phyloP scores from a whole-genome alignment of 2,113 vertebrate species.

The Eclectus roratus region DNA sequence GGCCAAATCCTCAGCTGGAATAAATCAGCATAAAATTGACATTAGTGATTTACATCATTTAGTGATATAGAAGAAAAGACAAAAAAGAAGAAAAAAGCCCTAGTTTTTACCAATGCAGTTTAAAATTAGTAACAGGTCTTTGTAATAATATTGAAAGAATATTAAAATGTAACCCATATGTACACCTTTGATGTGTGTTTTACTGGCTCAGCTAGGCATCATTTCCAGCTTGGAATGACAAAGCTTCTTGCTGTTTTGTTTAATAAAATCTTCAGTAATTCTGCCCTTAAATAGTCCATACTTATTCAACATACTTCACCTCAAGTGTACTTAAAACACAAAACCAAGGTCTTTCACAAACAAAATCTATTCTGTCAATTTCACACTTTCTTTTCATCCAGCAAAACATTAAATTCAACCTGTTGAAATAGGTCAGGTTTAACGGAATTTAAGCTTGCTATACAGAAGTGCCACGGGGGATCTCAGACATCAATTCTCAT shows the following conservation, averaged over 20 bases:
- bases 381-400: constrained; percentile 11
- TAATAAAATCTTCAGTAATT: constrained; percentile 54
- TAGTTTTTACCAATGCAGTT: constrained; percentile 43
- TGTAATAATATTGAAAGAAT: constrained; percentile 50
- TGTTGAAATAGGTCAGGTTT: constrained; percentile 36
- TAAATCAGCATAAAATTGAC: constrained; percentile 53
- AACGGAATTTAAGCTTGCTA: constrained; percentile 31
- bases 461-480: neutral
- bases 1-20: constrained; percentile 46
- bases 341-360: neutral
- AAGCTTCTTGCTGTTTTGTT: constrained; percentile 57
- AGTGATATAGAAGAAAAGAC: constrained; percentile 25
- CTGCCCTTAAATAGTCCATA: neutral
- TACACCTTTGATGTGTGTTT: constrained; percentile 69
- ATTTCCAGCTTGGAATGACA: constrained; percentile 62
- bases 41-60: constrained; percentile 51
- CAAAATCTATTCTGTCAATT: neutral
- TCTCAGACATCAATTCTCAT: neutral
- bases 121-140: constrained; percentile 74
- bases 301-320: neutral
- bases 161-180: constrained; percentile 70
- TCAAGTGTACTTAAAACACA: neutral
- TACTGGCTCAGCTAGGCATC: constrained; percentile 48
- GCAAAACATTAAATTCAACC: constrained; percentile 19
- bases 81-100: neutral